Conservation (phyloP, 2,797 vertebrate genomes). For the Oceanodroma leucorhoa region DNA sequence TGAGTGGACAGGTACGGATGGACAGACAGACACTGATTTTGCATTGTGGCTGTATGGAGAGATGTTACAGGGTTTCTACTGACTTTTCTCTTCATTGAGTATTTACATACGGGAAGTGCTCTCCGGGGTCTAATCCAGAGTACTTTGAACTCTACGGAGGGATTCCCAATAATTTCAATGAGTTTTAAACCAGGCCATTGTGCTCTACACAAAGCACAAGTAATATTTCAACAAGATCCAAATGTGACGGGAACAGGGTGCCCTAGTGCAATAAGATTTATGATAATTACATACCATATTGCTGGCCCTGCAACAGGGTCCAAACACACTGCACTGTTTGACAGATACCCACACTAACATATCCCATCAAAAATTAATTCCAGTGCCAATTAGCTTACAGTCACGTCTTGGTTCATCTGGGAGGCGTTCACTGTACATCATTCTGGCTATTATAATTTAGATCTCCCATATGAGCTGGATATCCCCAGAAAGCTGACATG, state of each 20-base stretch:
- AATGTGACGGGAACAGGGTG: accelerated
- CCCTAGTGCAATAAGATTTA: background rate
- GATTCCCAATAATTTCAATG: background rate
- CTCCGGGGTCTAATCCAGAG: background rate
- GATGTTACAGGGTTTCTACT: background rate
- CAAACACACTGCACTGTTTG: background rate
- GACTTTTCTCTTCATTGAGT: background rate
- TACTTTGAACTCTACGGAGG: background rate
- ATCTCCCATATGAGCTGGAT: background rate
- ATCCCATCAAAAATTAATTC: background rate
- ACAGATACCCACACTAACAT: background rate
- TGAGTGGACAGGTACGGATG: background rate
- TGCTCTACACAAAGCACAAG: background rate
- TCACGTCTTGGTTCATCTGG: background rate
- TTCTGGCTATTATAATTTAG: background rate
- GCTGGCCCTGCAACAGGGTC: background rate
- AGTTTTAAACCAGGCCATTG: background rate
- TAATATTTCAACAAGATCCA: background rate
- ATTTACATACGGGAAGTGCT: background rate
- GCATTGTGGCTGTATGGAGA: background rate
- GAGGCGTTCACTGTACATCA: background rate
- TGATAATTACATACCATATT: accelerated
- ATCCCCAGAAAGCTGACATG: background rate
- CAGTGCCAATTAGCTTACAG: background rate
- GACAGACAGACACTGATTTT: background rate